Conservation (phyloP, 2,797 vertebrate genomes). For the Lagocephalus sceleratus region DNA sequence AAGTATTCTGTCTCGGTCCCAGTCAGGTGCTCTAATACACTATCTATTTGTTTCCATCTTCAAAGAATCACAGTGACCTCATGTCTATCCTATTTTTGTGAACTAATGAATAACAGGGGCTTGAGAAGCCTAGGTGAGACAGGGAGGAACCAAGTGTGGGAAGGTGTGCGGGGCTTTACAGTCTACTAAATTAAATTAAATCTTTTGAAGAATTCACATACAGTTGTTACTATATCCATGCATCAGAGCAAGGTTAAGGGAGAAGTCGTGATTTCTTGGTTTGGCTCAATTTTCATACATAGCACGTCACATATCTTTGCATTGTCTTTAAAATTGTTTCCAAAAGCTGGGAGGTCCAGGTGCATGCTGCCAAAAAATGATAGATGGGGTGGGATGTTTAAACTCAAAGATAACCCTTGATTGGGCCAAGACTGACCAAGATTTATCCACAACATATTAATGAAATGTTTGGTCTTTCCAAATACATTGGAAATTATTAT, state of each 20-base stretch:
- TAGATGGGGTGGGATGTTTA: no score
- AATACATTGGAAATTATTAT: no score
- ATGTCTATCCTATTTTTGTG: conserved; percentile 74
- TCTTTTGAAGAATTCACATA: no score
- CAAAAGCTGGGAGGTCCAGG: no score
- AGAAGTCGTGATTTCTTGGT: conserved; percentile 7
- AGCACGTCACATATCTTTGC: conserved; percentile 22
- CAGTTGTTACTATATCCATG: no score
- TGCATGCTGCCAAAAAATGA: no score
- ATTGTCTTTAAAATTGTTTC: not conserved
- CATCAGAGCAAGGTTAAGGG: no score
- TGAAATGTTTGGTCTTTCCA: no score
- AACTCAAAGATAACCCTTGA: no score
- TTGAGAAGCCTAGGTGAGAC: conserved; percentile 40
- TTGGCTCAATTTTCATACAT: not conserved
- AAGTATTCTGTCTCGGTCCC: conserved; percentile 69
- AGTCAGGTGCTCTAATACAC: conserved; percentile 69
- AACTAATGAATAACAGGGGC: conserved; percentile 74
- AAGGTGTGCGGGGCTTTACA: not conserved
- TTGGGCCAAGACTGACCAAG: no score
- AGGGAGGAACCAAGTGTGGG: conserved; percentile 11
- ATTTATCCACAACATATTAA: no score
- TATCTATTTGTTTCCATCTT: conserved; percentile 64
- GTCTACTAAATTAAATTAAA: no score
- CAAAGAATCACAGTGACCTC: conserved; percentile 71